Base-by-base conservation (phyloP, 2,797 vertebrate species). In the Tapera naevia region DNA sequence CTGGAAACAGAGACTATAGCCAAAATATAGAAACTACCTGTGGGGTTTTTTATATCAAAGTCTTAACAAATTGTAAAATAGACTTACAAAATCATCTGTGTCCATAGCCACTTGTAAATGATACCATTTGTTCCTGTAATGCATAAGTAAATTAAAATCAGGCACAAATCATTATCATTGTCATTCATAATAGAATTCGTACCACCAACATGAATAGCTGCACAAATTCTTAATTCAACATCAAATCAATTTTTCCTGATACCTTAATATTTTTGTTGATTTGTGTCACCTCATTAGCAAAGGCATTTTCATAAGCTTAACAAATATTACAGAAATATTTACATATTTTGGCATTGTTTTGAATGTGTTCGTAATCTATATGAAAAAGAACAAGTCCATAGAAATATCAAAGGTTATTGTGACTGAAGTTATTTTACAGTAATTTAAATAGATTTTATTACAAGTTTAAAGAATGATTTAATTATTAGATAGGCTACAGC, bases 221-320 rank as follows among this genome's bases (percentile, higher is more conserved):
- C 45, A 45, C 13, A 83, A 24, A 16, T 74, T 85, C 21, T 37
- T 62, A 79, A 79, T 85, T 73, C 48, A 81, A 19, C 18, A 69
- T 80, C 39, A 91, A 43, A 86, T 93, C 32, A 3, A 41, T 19
- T 89, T 91, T 27, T 80, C 91, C 94, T 89, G 80, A 65, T 86
- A 81, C 12, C 61, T 94, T 56, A 85, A 75, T 70, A n/a, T 89
- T 95, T 96, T 71, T 69, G 39, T 91, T 69, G 35, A 73, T 94
- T 96, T 95, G 27, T 5, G n/a, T 92, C 94, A 93, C 25, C 60
- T 90, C 62, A 69, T 89, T 95, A 84, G 65, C 75, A 74, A 79
- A 92, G 88, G 22, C 23, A 73, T 94, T 92, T 97, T 30, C 87
- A 60, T 90, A 18, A 91, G 37, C 57, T 56, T 91, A 43, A 17